Conservation (phyloP, 2,113 vertebrate species). For the Ahaetulla prasina region DNA sequence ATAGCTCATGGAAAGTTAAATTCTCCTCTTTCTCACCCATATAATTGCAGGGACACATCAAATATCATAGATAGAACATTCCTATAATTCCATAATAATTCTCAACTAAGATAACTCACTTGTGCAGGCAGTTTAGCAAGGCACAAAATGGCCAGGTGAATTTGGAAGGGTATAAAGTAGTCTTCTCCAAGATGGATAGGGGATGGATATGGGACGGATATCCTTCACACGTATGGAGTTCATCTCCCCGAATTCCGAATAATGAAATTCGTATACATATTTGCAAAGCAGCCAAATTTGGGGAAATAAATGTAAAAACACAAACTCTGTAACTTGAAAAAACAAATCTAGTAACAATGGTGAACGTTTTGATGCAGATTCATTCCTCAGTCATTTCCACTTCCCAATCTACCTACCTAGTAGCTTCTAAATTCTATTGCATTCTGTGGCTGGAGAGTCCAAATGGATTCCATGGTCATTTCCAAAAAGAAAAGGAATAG, state of each 20-base stretch:
- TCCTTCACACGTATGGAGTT: not conserved
- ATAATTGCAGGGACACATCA: not conserved
- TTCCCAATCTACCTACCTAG: not conserved
- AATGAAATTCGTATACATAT: not conserved
- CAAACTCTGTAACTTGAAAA: not conserved
- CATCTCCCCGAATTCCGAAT: not conserved
- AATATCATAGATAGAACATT: not conserved
- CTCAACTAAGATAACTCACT: not conserved
- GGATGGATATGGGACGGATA: not conserved
- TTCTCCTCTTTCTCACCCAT: not conserved
- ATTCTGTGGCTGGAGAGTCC: not conserved
- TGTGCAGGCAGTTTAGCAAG: not conserved
- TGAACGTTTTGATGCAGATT: not conserved
- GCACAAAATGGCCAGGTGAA: not conserved
- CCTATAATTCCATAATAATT: not conserved
- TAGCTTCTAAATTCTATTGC: not conserved
- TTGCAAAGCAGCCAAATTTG: not conserved
- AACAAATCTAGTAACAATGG: not conserved
- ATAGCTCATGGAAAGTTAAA: not conserved
- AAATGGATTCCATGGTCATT: not conserved
- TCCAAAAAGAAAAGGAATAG: rapidly evolving
- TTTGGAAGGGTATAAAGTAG: not conserved
- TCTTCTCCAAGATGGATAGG: not conserved
- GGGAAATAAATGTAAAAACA: not conserved
- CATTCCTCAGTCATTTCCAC: not conserved